Conservation (phyloP, 37 sponge, comb jelly and placozoan genomes). For the Aphrocallistes beatrix region DNA sequence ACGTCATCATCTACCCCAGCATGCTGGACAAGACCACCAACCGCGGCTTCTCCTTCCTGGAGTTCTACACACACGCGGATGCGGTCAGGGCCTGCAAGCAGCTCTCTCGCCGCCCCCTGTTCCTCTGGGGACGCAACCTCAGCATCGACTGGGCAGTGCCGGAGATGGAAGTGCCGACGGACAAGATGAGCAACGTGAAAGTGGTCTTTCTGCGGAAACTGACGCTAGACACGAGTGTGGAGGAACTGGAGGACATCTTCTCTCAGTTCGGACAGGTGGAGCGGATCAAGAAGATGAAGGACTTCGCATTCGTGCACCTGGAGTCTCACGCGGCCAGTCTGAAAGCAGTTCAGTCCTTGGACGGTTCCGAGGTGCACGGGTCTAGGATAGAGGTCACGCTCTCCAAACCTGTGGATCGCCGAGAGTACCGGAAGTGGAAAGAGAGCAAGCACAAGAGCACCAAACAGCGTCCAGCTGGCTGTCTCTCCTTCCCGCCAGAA, state of each 20-base stretch:
- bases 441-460: not conserved
- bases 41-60: constrained; percentile 2
- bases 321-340: not conserved
- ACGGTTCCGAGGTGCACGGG: not conserved
- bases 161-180: not conserved
- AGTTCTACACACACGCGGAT: not conserved
- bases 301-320: not conserved
- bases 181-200: not conserved
- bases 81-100: constrained; percentile 5
- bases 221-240: not conserved
- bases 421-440: not conserved
- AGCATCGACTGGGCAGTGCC: constrained; percentile 13
- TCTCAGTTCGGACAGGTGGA: constrained; percentile 17
- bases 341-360: not conserved
- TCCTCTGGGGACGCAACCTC: not conserved
- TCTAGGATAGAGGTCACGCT: not conserved
- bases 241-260: not conserved
- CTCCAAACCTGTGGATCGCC: constrained; percentile 23
- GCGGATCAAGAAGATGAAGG: constrained; percentile 8
- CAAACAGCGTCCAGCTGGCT: not conserved
- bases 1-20: constrained; percentile 16
- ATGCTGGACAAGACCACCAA: constrained; percentile 19
- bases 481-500: not conserved
- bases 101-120: not conserved
- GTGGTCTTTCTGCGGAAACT: constrained; percentile 6